phyloP scores from a whole-genome alignment of 2,888 invertebrate genomes.

The Sarcophaga rosellei region DNA sequence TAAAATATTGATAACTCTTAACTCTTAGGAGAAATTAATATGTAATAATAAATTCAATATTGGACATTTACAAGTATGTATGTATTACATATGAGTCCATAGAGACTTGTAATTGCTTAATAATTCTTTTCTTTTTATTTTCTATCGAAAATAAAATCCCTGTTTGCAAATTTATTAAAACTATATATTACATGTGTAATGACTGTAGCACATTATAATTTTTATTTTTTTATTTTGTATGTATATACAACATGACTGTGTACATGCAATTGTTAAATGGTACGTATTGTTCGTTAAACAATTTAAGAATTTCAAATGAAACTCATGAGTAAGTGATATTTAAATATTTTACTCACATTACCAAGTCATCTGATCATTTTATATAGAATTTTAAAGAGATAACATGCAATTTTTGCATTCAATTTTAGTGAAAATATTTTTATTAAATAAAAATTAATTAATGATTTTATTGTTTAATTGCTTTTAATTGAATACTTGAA shows the following conservation, averaged over 20 bases:
- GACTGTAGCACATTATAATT: no score
- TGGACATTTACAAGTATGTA: no score
- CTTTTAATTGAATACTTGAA: constrained; percentile 63
- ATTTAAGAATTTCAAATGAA: not conserved
- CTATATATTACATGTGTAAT: not conserved
- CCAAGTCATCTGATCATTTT: constrained; percentile 39
- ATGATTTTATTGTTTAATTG: constrained; percentile 64
- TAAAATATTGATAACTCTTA: no score
- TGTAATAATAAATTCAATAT: no score
- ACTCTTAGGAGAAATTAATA: no score
- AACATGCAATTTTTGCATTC: constrained; percentile 58
- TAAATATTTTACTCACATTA: constrained; percentile 5
- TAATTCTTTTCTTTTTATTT: not conserved
- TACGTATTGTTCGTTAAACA: no score
- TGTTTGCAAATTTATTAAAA: not conserved
- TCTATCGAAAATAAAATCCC: not conserved
- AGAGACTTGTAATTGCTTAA: no score
- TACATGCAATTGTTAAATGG: no score
- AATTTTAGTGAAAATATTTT: constrained; percentile 37
- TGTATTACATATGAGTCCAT: no score
- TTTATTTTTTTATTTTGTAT: no score
- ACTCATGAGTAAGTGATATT: not conserved
- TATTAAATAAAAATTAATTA: constrained; percentile 52
- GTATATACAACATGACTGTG: no score
- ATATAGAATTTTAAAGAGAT: constrained; percentile 8